phyloP scores from a whole-genome alignment of 1,140 invertebrate genomes.

The Cyclina sinensis region DNA sequence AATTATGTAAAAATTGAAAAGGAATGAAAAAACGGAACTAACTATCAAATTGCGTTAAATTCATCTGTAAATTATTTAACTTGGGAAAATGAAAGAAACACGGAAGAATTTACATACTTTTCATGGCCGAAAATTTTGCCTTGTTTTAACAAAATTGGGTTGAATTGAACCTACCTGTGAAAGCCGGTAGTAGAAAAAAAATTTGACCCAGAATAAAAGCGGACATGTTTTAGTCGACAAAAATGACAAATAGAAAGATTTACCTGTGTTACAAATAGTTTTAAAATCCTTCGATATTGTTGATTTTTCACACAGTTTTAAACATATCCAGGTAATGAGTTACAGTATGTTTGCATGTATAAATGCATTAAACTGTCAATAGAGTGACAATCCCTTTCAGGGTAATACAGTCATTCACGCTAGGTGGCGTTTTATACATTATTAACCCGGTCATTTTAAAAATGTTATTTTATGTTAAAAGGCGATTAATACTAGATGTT shows the following conservation, averaged over 20 bases:
- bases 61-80: too few relatives aligned
- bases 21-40: too few relatives aligned
- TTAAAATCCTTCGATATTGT: neutral
- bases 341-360: neutral
- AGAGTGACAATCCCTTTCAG: conserved; percentile 16
- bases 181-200: neutral
- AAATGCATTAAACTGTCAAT: conserved; percentile 4
- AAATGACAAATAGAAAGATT: too few relatives aligned
- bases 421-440: neutral
- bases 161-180: neutral
- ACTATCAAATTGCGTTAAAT: too few relatives aligned
- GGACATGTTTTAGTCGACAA: neutral
- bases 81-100: too few relatives aligned
- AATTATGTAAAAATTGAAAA: neutral
- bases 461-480: too few relatives aligned
- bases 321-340: neutral
- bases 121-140: too few relatives aligned
- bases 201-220: neutral
- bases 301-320: neutral
- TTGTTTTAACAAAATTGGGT: too few relatives aligned
- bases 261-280: neutral
- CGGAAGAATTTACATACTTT: too few relatives aligned
- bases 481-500: too few relatives aligned
- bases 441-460: conserved; percentile 16
- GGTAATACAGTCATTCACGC: conserved; percentile 3